Evolutionary conservation across 1,140 invertebrate species (phyloP), one percentile per base, ranked within the genome.

Genomic region (Drosophila athabasca): DNA sequence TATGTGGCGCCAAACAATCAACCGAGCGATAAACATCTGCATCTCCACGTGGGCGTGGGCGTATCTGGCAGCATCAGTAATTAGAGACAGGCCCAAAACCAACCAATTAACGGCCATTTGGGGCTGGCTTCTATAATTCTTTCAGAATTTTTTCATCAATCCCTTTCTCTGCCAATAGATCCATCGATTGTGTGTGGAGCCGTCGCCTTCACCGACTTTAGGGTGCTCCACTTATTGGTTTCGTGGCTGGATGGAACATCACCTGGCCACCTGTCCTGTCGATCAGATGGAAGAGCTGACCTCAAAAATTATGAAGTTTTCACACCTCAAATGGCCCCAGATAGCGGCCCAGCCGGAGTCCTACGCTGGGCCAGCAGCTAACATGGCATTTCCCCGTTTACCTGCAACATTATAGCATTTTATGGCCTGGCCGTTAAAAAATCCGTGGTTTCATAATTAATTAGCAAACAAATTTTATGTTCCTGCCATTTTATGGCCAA

Each of bases 1-100:
- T 87, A 78, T 82, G 11, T 3, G 65, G 76, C 62, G 74, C 81
- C 81, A 82, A 85, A 50, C 74, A 81, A 85, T 87, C 77, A 73
- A 29, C 7, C 29, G 13, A 52, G 22, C 29, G 45, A 67, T 39
- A 48, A 45, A 29, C 31, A 75, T 78, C 53, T 68, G 49, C 54
- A 74, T 50, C 49, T 43, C 17, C 46, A 41, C 55, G 73, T 58
- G 53, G 79, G 52, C 55, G 73, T 58, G 53, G 79, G 52, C 61
- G 74, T 41, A 70, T 61, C 50, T 54, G 49, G 11, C 35, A 55
- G 11, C 35, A 55, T 72, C 51, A 62, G 61, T 53, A 75, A 75
- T 75, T 66, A 66, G 9, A 58, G 35, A 19, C 17, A 51, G 50
- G 31, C 24, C 19, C 17, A 24, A 65, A 55, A 6, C 60, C 44